Conservation (phyloP, 2,888 invertebrate species). For the Limnephilus auricula region DNA sequence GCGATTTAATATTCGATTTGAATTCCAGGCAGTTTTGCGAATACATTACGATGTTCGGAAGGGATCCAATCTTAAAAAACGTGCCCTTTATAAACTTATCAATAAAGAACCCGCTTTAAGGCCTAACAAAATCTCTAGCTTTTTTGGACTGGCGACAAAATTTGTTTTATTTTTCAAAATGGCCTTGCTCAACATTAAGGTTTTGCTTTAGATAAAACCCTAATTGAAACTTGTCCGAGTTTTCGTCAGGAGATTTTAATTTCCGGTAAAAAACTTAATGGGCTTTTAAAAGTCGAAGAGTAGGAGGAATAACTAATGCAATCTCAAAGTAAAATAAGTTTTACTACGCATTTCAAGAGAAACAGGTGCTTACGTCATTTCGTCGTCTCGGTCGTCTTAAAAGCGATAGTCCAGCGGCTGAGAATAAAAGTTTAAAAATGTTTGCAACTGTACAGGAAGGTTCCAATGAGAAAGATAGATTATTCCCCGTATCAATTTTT, state of each 20-base stretch:
- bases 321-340: not conserved
- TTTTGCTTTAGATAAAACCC: not conserved
- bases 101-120: slow-evolving; percentile 7
- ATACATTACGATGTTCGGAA: slow-evolving; percentile 7
- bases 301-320: not conserved
- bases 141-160: not conserved
- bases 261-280: not conserved
- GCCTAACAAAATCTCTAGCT: not conserved
- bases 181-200: not conserved
- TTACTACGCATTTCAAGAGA: not conserved
- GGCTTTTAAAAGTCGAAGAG: not conserved
- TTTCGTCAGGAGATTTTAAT: not conserved
- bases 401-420: too few relatives aligned
- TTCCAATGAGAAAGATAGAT: too few relatives aligned
- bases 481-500: too few relatives aligned
- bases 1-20: slow-evolving; percentile 12
- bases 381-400: too few relatives aligned
- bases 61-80: slow-evolving; percentile 20
- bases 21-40: slow-evolving; percentile 2
- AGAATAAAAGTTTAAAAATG: too few relatives aligned
- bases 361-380: too few relatives aligned
- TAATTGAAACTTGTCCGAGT: slow-evolving; percentile 6
- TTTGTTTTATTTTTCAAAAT: not conserved
- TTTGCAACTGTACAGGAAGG: too few relatives aligned
- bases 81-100: not conserved